Conservation (phyloP, 2,888 invertebrate genomes). For the Hydrotaea cyrtoneurina region DNA sequence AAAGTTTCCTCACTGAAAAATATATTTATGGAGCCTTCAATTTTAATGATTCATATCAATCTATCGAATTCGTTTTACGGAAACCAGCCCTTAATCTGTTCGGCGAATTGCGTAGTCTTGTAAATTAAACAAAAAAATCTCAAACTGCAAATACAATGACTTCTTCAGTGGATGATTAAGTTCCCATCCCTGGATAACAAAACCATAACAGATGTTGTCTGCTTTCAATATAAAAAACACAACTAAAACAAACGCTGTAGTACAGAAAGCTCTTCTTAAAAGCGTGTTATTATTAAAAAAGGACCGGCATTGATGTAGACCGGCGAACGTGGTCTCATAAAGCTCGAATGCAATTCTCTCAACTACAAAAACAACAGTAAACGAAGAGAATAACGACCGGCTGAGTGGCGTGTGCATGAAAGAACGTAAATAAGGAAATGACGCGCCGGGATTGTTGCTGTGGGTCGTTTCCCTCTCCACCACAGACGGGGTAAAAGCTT, state of each 20-base stretch:
- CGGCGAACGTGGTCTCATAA: no score
- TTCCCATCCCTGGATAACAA: not conserved
- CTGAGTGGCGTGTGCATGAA: not conserved
- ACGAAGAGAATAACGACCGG: not conserved
- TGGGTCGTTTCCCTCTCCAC: constrained; percentile 35
- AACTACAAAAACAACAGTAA: not conserved
- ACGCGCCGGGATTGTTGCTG: constrained; percentile 18
- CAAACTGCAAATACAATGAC: no score
- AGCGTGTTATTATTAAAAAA: constrained; percentile 9
- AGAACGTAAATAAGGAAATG: constrained; percentile 56
- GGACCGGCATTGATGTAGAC: constrained; percentile 15
- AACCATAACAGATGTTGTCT: not conserved
- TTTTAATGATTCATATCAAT: no score
- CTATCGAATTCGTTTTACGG: no score
- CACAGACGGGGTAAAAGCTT: no score
- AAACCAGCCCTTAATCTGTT: no score
- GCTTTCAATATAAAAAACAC: not conserved
- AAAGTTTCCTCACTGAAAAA: no score
- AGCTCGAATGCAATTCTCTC: constrained; percentile 49
- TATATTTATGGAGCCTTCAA: no score
- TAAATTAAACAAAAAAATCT: no score
- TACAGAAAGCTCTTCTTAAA: constrained; percentile 46
- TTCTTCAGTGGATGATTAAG: no score
- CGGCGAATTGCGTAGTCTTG: no score
- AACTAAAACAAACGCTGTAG: not conserved